phyloP scores from a whole-genome alignment of 1,140 invertebrate species.

The Cepaea nemoralis region DNA sequence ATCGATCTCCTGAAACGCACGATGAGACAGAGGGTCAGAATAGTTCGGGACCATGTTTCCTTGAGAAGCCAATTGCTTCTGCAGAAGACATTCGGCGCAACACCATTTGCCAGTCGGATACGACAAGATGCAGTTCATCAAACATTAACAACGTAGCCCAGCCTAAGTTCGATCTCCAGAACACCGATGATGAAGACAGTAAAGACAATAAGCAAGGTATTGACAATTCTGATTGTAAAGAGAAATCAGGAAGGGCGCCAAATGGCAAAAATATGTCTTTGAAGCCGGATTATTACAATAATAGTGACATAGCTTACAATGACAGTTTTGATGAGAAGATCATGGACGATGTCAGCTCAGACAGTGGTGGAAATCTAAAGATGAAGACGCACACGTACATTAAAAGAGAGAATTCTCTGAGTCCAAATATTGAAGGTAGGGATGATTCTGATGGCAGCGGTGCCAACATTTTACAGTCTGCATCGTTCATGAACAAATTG shows the following conservation, averaged over 20 bases:
- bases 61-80: neutral
- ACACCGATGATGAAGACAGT: neutral
- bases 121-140: neutral
- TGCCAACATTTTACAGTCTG: neutral
- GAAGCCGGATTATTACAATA: neutral
- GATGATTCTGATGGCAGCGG: neutral
- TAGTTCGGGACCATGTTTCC: neutral
- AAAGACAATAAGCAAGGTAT: neutral
- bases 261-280: neutral
- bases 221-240: neutral
- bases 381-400: neutral
- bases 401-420: conserved; percentile 3
- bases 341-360: neutral
- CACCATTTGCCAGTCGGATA: neutral
- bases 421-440: neutral
- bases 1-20: neutral
- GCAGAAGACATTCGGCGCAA: neutral
- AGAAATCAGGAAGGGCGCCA: neutral
- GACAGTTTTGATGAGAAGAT: neutral
- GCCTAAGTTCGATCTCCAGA: neutral
- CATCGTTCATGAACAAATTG: neutral
- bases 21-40: neutral
- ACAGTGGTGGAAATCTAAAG: neutral
- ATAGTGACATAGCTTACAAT: neutral
- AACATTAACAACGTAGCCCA: too few species aligned